A percentile compares a stretch with the other conserved stretches of the same genome.
phyloP scores from a whole-genome alignment of 2,797 vertebrate genomes.

The Linurgus olivaceus region DNA sequence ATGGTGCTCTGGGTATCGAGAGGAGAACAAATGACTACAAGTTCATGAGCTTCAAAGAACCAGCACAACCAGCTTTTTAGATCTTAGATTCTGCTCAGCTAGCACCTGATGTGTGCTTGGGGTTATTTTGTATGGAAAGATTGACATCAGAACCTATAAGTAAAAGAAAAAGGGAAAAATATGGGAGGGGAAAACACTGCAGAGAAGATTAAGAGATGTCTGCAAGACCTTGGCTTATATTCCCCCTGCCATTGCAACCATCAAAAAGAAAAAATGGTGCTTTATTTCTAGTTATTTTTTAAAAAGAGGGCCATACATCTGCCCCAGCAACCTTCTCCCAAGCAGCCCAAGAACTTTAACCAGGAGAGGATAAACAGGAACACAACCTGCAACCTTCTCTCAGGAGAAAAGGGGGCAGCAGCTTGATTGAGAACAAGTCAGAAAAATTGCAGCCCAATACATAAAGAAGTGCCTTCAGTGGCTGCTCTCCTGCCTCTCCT shows the following conservation, averaged over 20 bases:
- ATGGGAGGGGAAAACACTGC: accelerated
- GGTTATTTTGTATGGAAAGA: background rate
- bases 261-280: background rate
- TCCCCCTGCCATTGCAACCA: background rate
- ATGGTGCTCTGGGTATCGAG: background rate
- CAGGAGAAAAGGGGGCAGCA: background rate
- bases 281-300: background rate
- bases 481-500: background rate
- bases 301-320: background rate
- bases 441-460: background rate
- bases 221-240: background rate
- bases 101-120: background rate
- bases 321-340: background rate
- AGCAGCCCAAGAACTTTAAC: background rate
- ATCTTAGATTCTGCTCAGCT: background rate
- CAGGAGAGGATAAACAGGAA: background rate
- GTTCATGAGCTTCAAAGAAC: background rate
- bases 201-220: background rate
- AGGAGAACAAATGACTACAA: background rate
- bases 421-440: background rate
- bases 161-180: background rate
- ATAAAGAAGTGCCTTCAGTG: background rate
- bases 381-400: background rate
- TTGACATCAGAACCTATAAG: background rate
- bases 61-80: background rate